Evolutionary conservation across 2,888 invertebrate genomes (phyloP).

Genomic region (Tyria jacobaeae): DNA sequence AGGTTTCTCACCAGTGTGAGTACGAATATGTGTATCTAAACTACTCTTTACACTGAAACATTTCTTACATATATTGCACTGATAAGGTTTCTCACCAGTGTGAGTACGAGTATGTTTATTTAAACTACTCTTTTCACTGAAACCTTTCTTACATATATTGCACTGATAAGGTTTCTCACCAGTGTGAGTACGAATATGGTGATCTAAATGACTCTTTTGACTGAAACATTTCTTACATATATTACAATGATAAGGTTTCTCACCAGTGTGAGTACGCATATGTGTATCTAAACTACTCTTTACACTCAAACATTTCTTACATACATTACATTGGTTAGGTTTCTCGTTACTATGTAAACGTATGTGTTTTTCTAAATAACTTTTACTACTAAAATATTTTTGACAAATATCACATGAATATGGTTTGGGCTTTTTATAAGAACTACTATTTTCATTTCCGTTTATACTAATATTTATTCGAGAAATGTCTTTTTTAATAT

Average conservation of each 20-base stretch:
- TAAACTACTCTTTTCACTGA: neutral
- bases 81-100: neutral
- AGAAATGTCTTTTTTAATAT: neutral
- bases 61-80: conserved; percentile 1
- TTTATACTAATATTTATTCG: neutral
- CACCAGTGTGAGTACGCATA: neutral
- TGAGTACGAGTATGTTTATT: neutral
- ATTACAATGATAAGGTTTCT: conserved; percentile 2
- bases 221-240: neutral
- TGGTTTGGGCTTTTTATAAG: conserved; percentile 10
- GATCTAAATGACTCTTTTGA: neutral
- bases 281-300: neutral
- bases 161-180: conserved; percentile 5
- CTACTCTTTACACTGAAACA: neutral
- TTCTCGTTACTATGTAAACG: neutral
- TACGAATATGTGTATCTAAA: neutral
- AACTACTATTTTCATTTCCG: conserved; percentile 4
- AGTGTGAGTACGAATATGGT: neutral
- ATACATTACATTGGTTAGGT: neutral
- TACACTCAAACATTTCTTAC: neutral
- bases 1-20: conserved; percentile 4
- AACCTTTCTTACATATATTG: conserved; percentile 2
- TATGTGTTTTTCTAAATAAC: neutral
- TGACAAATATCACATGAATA: conserved; percentile 19
- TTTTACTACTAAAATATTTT: conserved; percentile 4